Conservation (phyloP, 35 echinoderm and acorn worm species). For the Strongylocentrotus purpuratus region DNA sequence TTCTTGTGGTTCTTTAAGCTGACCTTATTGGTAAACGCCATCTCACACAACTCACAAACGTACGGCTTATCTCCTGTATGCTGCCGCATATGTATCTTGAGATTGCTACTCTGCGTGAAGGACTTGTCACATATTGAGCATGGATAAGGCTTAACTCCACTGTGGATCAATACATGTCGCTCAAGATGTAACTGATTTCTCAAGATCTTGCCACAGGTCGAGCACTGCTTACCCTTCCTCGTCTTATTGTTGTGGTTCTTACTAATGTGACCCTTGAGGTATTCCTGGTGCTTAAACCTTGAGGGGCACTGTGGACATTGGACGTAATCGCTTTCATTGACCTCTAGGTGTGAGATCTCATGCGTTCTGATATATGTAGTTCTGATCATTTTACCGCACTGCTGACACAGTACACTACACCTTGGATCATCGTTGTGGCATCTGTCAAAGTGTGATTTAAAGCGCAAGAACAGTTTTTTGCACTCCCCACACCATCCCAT, state of each 20-base stretch:
- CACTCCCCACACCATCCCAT: background rate
- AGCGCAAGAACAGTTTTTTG: background rate
- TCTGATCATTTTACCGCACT: constrained; percentile 35
- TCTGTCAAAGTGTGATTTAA: background rate
- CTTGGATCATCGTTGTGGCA: background rate
- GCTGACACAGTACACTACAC: background rate
- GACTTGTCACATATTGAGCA: constrained; percentile 58
- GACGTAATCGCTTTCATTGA: background rate
- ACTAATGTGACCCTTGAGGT: background rate
- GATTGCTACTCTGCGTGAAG: constrained; percentile 53
- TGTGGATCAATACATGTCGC: constrained; percentile 61
- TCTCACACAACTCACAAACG: constrained; percentile 64
- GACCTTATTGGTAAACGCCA: constrained; percentile 71
- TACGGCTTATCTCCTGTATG: constrained; percentile 66
- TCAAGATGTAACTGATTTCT: background rate
- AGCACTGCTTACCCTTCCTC: constrained; percentile 38
- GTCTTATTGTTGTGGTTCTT: background rate
- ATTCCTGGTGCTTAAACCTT: background rate
- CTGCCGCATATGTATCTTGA: constrained; percentile 56
- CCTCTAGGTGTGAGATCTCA: background rate
- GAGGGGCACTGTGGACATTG: background rate
- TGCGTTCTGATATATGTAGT: background rate
- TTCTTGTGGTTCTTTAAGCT: constrained; percentile 86
- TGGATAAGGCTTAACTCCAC: constrained; percentile 46
- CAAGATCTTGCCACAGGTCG: constrained; percentile 56